Evolutionary conservation across 1,140 invertebrate species (phyloP).

Genomic region (Drosophila kurseongensis): DNA sequence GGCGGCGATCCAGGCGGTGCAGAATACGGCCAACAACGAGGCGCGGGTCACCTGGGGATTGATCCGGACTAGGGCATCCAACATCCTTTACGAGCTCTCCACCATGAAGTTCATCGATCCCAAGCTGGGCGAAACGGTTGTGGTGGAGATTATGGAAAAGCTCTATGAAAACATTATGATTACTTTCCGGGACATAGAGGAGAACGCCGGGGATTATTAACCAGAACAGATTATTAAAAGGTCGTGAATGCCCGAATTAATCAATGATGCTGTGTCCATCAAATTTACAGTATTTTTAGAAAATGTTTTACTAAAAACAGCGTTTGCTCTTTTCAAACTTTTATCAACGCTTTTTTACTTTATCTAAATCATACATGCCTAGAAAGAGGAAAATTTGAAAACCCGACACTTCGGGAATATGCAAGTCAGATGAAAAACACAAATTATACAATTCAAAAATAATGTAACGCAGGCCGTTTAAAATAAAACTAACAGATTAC

Average conservation of each 20-base stretch:
- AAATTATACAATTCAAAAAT: no score
- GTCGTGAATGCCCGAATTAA: no score
- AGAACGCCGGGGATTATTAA: conserved; percentile 17
- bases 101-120: conserved; percentile 72
- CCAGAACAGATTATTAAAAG: neutral
- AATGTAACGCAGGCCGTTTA: no score
- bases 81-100: conserved; percentile 62
- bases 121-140: conserved; percentile 17
- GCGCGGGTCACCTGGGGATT: conserved; percentile 66
- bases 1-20: conserved; percentile 26
- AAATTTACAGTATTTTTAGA: neutral
- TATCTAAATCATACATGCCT: no score
- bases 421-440: no score
- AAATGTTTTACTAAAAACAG: neutral
- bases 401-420: no score
- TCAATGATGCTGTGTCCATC: neutral
- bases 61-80: conserved; percentile 44
- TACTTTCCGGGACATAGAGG: conserved; percentile 38
- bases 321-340: neutral
- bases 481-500: no score
- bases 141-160: conserved; percentile 14
- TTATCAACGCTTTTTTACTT: neutral
- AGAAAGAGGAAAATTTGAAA: no score
- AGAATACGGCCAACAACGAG: conserved; percentile 44
- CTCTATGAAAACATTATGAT: conserved; percentile 5